A percentile compares a stretch with the other conserved stretches of the same genome.
Evolutionary conservation across 2,888 invertebrate genomes (phyloP).

Genomic region (Slavum lentiscoides): DNA sequence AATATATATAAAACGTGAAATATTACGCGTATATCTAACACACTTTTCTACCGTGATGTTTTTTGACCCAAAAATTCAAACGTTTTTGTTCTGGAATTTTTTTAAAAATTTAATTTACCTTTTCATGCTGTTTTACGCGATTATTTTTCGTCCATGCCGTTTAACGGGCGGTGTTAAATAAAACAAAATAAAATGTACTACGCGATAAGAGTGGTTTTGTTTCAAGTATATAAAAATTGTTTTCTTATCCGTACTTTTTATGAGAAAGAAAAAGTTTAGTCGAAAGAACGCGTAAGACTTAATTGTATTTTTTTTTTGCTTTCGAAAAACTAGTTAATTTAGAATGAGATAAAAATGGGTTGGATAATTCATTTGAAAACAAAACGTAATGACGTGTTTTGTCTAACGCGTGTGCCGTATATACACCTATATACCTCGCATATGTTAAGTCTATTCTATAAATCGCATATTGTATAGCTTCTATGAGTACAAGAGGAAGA

Average conservation of each 20-base stretch:
- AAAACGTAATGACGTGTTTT: slow-evolving; percentile 17
- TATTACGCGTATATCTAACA: no score
- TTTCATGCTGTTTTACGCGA: background rate
- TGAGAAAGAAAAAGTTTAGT: slow-evolving; percentile 10
- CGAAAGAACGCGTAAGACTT: slow-evolving; percentile 5
- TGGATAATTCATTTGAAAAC: slow-evolving; percentile 13
- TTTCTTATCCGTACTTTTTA: background rate
- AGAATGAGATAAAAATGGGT: slow-evolving; percentile 16
- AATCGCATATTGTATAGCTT: background rate
- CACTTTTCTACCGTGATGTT: background rate
- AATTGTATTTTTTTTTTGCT: slow-evolving; percentile 18
- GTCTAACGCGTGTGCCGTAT: background rate
- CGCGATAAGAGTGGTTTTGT: slow-evolving; percentile 12
- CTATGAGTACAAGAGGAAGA: background rate
- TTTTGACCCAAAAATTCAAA: background rate
- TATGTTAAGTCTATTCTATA: background rate
- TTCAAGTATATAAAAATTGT: slow-evolving; percentile 17
- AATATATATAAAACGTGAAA: no score
- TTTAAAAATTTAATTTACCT: background rate
- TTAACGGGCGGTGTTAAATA: background rate
- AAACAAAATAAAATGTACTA: slow-evolving; percentile 10
- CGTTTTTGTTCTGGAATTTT: background rate
- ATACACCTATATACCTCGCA: background rate
- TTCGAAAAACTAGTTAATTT: slow-evolving; percentile 34
- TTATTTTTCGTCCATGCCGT: background rate